Evolutionary conservation across 1,140 invertebrate genomes (phyloP).

Genomic region (Drosophila arawakana): DNA sequence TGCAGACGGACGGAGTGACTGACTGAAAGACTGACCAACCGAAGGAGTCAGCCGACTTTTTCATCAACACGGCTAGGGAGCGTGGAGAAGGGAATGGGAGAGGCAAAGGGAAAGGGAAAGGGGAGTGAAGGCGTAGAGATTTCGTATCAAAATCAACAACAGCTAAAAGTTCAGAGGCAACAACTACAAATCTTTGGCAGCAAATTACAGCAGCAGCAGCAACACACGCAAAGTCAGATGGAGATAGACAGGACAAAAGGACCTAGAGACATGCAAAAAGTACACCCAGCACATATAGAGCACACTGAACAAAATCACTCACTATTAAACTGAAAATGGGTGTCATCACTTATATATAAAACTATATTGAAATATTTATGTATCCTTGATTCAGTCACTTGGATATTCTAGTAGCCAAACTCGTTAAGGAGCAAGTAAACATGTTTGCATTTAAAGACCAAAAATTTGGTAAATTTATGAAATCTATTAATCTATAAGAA

Average conservation of each 20-base stretch:
- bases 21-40: constrained; percentile 18
- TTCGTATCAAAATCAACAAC: constrained; percentile 52
- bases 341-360: too few species aligned
- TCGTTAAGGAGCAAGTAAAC: too few species aligned
- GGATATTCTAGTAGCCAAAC: too few species aligned
- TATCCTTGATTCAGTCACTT: too few species aligned
- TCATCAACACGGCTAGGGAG: constrained; percentile 39
- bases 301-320: neutral
- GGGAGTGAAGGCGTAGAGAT: constrained; percentile 5
- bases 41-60: constrained; percentile 43
- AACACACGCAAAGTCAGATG: constrained; percentile 46
- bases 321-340: too few species aligned
- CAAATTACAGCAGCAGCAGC: constrained; percentile 44
- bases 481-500: too few species aligned
- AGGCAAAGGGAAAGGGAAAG: neutral
- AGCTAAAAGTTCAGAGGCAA: constrained; percentile 49
- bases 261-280: constrained; percentile 2
- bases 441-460: too few species aligned
- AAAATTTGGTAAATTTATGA: too few species aligned
- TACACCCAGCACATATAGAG: constrained; percentile 17
- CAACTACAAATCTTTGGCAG: constrained; percentile 48
- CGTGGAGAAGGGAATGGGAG: neutral
- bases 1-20: constrained; percentile 9
- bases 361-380: too few species aligned
- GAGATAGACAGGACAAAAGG: constrained; percentile 22